Conservation (phyloP, 2,113 vertebrate species). For the Platycercus adscitus region DNA sequence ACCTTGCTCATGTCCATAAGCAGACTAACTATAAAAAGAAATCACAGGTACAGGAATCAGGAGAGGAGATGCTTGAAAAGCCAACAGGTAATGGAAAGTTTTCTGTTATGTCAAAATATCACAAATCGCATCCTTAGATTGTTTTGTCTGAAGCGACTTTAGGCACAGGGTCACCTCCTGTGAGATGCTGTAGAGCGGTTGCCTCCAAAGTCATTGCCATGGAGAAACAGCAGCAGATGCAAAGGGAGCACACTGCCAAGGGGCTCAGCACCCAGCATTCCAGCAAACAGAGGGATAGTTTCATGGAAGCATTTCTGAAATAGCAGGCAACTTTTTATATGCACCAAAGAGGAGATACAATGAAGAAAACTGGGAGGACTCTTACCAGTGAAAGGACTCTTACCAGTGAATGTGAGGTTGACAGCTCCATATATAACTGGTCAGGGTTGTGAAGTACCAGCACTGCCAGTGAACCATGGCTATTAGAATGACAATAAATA, state of each 20-base stretch:
- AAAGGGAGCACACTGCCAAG: not conserved
- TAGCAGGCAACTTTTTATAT: not conserved
- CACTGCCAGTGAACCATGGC: rapidly evolving
- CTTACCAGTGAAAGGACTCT: not conserved
- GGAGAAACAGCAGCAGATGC: not conserved
- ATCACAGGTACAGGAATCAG: not conserved
- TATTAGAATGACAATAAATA: rapidly evolving
- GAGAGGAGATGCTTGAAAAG: not conserved
- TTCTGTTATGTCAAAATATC: not conserved
- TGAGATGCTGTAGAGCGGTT: rapidly evolving
- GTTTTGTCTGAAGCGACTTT: not conserved
- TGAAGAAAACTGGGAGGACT: not conserved
- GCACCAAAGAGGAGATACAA: not conserved
- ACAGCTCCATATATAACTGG: not conserved
- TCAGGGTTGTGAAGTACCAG: not conserved
- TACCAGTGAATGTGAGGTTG: not conserved
- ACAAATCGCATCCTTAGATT: not conserved
- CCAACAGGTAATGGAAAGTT: not conserved
- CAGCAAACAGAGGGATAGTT: rapidly evolving
- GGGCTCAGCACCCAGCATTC: not conserved
- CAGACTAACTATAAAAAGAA: not conserved
- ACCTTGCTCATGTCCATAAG: not conserved
- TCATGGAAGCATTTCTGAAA: not conserved
- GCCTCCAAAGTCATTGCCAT: rapidly evolving
- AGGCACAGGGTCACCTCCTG: not conserved